Evolutionary conservation across 30 jellyfish, hydroid and myxozoan species (phyloP).

Genomic region (Pelagia noctiluca): DNA sequence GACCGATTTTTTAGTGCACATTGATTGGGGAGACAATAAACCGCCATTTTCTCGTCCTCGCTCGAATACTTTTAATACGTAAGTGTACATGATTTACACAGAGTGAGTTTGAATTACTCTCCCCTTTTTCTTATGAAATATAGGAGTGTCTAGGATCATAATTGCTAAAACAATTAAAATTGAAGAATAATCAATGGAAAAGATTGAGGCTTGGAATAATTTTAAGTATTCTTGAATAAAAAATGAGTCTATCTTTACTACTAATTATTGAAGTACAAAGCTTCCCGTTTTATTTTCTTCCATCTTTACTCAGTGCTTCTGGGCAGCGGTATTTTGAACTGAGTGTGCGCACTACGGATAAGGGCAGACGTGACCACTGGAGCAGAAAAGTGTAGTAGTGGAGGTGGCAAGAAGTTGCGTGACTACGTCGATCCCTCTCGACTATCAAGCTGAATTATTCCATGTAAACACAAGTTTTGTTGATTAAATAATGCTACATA

Average conservation of each 20-base stretch:
- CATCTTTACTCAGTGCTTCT: background rate
- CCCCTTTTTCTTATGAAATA: too few species aligned
- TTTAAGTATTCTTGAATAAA: too few species aligned
- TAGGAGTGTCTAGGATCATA: too few species aligned
- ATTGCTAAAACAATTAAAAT: background rate
- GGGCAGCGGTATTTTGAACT: background rate
- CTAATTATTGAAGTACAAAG: background rate
- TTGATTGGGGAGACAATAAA: too few species aligned
- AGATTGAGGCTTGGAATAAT: too few species aligned
- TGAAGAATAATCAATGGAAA: background rate
- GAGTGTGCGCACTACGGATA: slow-evolving; percentile 46
- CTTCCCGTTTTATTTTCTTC: background rate
- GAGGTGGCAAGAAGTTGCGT: slow-evolving; percentile 65
- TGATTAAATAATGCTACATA: background rate
- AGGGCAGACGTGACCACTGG: slow-evolving; percentile 56
- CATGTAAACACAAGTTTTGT: background rate
- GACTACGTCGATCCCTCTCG: background rate
- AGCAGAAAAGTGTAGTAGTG: slow-evolving; percentile 67
- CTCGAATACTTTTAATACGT: too few species aligned
- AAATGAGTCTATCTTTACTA: background rate
- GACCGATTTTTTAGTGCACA: too few species aligned
- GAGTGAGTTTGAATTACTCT: too few species aligned
- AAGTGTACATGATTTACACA: too few species aligned
- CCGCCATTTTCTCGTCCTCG: too few species aligned
- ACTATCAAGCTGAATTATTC: background rate